Base-by-base conservation (phyloP, 2,888 invertebrate species). In the Scaptomyza parva region DNA sequence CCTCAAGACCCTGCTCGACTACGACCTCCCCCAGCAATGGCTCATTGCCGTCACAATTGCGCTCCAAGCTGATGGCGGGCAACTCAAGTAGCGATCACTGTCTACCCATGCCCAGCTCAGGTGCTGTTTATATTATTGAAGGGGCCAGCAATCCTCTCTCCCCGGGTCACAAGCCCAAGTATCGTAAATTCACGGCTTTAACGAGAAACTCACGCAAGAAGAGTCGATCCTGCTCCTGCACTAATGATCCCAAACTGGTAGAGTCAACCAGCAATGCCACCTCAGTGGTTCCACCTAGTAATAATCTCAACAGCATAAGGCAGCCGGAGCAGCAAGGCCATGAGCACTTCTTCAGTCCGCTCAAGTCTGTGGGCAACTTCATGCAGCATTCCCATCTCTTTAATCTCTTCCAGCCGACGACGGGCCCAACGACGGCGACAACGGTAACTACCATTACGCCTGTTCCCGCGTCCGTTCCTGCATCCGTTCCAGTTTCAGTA, bases 331-430 rank as follows among this genome's bases (percentile, higher is more conserved):
- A 58, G 53, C 59, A 60, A 33, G 90, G 87, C 68, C 89, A 90
- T 2, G 90, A 91, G 33, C 91, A 90, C 72, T 88, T 92, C 75
- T 88, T 92, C 35, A 92, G 92, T 74, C 92, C 92, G 1, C 78
- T 93, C 8, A 92, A 90, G 74, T 90, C 90, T n/a, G 91, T 92
- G 69, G 92, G 92, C 59, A 92, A 90, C 64, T 91, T 92, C 44
- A 89, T 93, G 65, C 91, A 91, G 70, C 91, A 91, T 89, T 90
- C 91, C 78, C 91, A 91, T 80, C 87, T 92, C 55, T 89, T 91
- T 70, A 91, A 92, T 67, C 81, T 91, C 71, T 89, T 91, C 70
- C 88, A 90, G 70, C 84, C 85, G 17, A 26, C 61, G 14, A 51
- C 73, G 35, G 54, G 44, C n/a, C n/a, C n/a, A n/a, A 9, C 28